These are phyloP conservation scores for Octomys mimax DNA, from an alignment of 2,797 vertebrate species.

Conservation along the genomic window DNA sequence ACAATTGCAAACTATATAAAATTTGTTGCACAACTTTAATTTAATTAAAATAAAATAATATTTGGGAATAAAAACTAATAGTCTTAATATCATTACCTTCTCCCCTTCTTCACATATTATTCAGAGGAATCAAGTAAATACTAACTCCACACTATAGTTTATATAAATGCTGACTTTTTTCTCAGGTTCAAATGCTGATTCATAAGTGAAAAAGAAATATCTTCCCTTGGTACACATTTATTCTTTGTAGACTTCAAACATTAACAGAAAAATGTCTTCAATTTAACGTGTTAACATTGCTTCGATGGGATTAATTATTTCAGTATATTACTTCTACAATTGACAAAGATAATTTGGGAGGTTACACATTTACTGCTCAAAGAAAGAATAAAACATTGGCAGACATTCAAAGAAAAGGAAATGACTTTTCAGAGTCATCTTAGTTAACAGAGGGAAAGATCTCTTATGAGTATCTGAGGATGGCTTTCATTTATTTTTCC, in stretches of 20 bases:
- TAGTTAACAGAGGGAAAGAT: background rate
- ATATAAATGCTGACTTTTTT: constrained; percentile 49
- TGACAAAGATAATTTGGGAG: constrained; percentile 54
- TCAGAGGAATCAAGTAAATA: background rate
- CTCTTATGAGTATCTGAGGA: background rate
- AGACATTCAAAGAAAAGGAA: background rate
- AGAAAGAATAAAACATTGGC: background rate
- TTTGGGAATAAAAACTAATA: background rate
- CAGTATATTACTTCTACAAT: constrained; percentile 51
- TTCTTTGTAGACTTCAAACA: constrained; percentile 31
- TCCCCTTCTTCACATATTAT: background rate
- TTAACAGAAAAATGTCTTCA: constrained; percentile 56
- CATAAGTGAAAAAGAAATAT: constrained; percentile 43
- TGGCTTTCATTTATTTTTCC: constrained; percentile 12
- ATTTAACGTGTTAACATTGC: constrained; percentile 44
- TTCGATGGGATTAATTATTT: constrained; percentile 58
- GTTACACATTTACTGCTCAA: constrained; percentile 50
- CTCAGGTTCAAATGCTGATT: constrained; percentile 17
- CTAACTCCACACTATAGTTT: background rate
- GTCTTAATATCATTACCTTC: background rate
- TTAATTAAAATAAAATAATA: constrained; percentile 42
- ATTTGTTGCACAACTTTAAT: background rate
- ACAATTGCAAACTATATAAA: background rate
- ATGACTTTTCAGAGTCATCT: background rate
- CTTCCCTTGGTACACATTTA: constrained; percentile 62